Evolutionary conservation across 2,113 vertebrate species (phyloP), one percentile per base, ranked within the genome.

Genomic region (Tautogolabrus adspersus): DNA sequence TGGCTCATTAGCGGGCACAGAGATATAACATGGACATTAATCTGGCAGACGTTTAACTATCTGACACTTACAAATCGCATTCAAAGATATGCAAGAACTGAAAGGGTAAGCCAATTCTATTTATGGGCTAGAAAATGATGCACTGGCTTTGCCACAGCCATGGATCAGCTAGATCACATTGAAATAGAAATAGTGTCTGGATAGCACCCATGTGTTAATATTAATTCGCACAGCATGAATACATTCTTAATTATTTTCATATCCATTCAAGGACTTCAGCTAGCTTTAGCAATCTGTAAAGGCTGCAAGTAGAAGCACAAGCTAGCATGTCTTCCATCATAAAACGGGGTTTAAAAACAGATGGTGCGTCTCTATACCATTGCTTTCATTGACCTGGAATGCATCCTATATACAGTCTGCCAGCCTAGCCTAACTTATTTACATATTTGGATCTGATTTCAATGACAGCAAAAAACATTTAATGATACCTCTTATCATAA

Each of bases 1-100:
- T 30, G 75, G 78, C 72, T 77, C 76, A 88, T 84, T 82, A 74
- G 72, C 60, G 72, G 70, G 68, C 65, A 26, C 16, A 22, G 69
- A 80, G 66, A 82, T 87, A 84, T 82, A 72, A 83, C 72, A 72
- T 1, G 42, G 47, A 52, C 75, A 59, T 82, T 84, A 86, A 84
- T 82, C 68, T 26, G 75, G 70, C 77, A 26, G 56, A 79, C 8
- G 12, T 52, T 78, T 80, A 79, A 81, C 77, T 83, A 75, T 77
- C 69, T 59, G 60, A 67, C 46, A 54, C 51, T 77, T 80, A 75
- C 70, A 77, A 67, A 66, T 73, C 57, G 70, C 38, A 38, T 60
- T 54, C 22, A 72, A 23, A 56, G 63, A 68, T 3, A 15, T 72
- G 47, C 21, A 1, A 52, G 21, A 54, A 71, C 26, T 34, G 3